Conservation (phyloP, 2,113 vertebrate genomes). For the Lampris incognitus region DNA sequence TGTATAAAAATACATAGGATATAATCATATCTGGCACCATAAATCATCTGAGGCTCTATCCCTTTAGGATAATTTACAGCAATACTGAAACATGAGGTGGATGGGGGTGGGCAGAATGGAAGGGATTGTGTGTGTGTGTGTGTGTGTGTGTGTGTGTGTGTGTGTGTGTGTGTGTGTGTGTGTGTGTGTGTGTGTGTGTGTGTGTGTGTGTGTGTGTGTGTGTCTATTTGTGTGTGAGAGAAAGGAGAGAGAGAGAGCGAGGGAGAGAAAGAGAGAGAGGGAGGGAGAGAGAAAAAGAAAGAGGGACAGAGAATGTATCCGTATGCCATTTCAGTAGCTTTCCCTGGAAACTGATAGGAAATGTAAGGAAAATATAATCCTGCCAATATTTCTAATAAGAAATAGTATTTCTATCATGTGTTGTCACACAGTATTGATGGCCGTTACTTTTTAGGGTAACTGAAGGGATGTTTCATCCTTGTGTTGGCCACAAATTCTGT, state of each 20-base stretch:
- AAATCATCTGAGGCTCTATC: constrained; percentile 63
- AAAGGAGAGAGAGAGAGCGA: too few relatives aligned
- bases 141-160: constrained; percentile 34
- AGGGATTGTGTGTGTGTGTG: constrained; percentile 30
- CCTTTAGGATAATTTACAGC: constrained; percentile 68
- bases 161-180: constrained; percentile 43
- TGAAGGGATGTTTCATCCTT: too few relatives aligned
- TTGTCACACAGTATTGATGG: constrained; percentile 39
- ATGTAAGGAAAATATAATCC: constrained; percentile 9
- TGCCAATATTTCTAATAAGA: constrained; percentile 40
- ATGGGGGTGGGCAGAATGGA: constrained; percentile 9
- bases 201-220: constrained; percentile 24
- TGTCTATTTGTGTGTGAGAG: not conserved
- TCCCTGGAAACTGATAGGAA: not conserved
- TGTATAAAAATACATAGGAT: constrained; percentile 62
- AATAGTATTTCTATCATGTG: constrained; percentile 57
- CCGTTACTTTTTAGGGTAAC: constrained; percentile 27
- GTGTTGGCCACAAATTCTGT: too few relatives aligned
- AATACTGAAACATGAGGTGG: constrained; percentile 51
- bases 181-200: constrained; percentile 30
- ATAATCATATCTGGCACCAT: constrained; percentile 71
- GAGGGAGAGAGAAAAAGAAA: not conserved
- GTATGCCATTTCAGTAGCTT: constrained; percentile 4
- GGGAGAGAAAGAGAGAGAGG: not conserved
- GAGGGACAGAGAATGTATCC: not conserved